Evolutionary conservation across 2,888 invertebrate genomes (phyloP).

Genomic region (Melanchra persicariae): DNA sequence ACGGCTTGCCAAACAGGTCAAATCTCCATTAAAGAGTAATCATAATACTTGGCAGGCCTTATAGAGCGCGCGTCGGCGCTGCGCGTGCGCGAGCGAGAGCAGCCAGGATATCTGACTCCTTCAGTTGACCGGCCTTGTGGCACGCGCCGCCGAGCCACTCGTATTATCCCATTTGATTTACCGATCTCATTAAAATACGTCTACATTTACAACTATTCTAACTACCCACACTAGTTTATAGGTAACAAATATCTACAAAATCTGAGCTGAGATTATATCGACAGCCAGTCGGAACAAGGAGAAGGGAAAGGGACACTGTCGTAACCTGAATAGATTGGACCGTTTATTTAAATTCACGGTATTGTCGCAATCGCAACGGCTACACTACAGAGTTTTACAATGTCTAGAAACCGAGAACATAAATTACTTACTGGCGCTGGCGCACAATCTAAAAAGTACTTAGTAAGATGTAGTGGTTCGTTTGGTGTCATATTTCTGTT

Average conservation of each 20-base stretch:
- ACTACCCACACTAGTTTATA: slow-evolving; percentile 67
- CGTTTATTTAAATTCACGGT: slow-evolving; percentile 69
- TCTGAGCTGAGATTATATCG: slow-evolving; percentile 57
- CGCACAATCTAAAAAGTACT: slow-evolving; percentile 62
- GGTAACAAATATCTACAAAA: slow-evolving; percentile 65
- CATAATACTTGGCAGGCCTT: slow-evolving; percentile 78
- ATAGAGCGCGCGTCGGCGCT: slow-evolving; percentile 70
- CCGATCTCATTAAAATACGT: slow-evolving; percentile 79
- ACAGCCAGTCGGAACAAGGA: slow-evolving; percentile 60
- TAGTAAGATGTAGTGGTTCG: slow-evolving; percentile 61
- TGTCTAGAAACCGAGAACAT: slow-evolving; percentile 60
- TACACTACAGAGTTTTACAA: slow-evolving; percentile 65
- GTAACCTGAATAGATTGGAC: slow-evolving; percentile 69
- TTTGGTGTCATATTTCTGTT: slow-evolving; percentile 70
- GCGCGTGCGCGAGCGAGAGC: slow-evolving; percentile 75
- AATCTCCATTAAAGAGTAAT: slow-evolving; percentile 78
- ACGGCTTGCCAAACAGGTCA: slow-evolving; percentile 76
- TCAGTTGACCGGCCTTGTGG: slow-evolving; percentile 88
- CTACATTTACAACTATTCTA: slow-evolving; percentile 67
- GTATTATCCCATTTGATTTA: slow-evolving; percentile 83
- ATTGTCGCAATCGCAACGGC: slow-evolving; percentile 66
- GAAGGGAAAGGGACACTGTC: slow-evolving; percentile 73
- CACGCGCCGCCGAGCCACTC: slow-evolving; percentile 83
- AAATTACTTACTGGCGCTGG: slow-evolving; percentile 52
- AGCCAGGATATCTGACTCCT: slow-evolving; percentile 80